Base-by-base conservation (phyloP, 2,888 invertebrate species). In the Lysandra coridon region DNA sequence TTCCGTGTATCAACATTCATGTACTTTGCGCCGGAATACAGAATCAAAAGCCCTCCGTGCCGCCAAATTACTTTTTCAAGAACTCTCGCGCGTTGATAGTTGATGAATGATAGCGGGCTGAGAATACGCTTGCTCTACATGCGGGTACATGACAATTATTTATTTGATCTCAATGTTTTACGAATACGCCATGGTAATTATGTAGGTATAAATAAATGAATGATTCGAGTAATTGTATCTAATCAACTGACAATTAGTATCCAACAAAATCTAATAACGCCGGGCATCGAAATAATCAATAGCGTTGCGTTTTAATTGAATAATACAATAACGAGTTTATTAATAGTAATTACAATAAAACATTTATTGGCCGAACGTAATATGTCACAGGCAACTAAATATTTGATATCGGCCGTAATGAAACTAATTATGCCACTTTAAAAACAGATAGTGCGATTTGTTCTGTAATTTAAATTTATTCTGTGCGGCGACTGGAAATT, bases 381-480 rank as follows among this genome's bases (percentile, higher is more conserved):
- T 75, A 75, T 75, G 75, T 64, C 74, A 40, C 37, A 73, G 73
- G 53, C 62, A 40, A 75, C 75, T 79, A 79, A 79, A 79, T 79
- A 79, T 79, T 62, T 64, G 64, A 79, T 79, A 79, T 62, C 60
- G 62, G 75, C 33, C 49, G 75, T 76, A 79, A 76, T 49, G 75
- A 79, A 79, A 79, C 75, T 79, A 75, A 75, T 76, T 79, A 79
- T 33, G 79, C 79, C 64, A 79, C 60, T 79, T 79, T 79, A 79
- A 60, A 79, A 79, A 79, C 62, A 79, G 30, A 76, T 57, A 33
- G 60, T 62, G 40, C 49, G 79, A 75, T 75, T 79, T 79, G 79
- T 49, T 75, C 62, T 76, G 53, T 76, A 49, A 75, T 79, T 75
- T 75, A 49, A 75, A 75, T 64, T 75, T 79, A 60, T 73, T 60